Base-by-base conservation (phyloP, 2,888 invertebrate species). In the Anticlea derivata region DNA sequence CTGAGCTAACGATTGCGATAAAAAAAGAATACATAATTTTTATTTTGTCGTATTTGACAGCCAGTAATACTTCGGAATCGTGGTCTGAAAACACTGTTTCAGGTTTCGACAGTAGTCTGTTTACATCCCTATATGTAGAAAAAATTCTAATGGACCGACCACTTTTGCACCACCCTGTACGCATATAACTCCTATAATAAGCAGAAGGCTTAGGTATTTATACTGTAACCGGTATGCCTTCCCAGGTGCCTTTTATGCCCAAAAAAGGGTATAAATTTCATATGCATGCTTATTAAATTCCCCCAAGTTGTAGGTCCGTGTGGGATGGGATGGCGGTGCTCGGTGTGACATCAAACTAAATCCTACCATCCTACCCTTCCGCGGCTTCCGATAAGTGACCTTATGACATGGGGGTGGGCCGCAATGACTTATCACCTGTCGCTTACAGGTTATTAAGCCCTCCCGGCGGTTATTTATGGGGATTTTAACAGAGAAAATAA, bases 371-470 rank as follows among this genome's bases (percentile, higher is more conserved):
- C 17, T 51, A 57, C 57, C 55, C 55, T 50, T 50, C 45, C 46
- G 20, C 23, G 17, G 20, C 39, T 44, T 50, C 34, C 45, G 56
- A 56, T 58, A 55, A 44, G 55, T 57, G 53, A 58, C 55, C 61
- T 57, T 27, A 51, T 50, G 53, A 55, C 55, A 39, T 30, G 38
- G 48, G 62, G 61, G 58, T 51, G 54, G 47, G 50, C 56, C 58
- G 48, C 46, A 58, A 6, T 70, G 66, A 75, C 63, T 73, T 74
- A 75, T 75, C 64, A 73, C 73, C 68, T 67, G 68, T 66, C 68
- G 40, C 51, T 54, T 49, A 50, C 74, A 72, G 65, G 65, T 64
- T 70, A 72, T 71, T 66, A 70, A 63, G 55, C 63, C 56, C 56
- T 41, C 58, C 53, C 35, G 30, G 27, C 24, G 44, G 31, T 58